Evolutionary conservation across 2,113 vertebrate species (phyloP).

Genomic region (Suricata suricatta): DNA sequence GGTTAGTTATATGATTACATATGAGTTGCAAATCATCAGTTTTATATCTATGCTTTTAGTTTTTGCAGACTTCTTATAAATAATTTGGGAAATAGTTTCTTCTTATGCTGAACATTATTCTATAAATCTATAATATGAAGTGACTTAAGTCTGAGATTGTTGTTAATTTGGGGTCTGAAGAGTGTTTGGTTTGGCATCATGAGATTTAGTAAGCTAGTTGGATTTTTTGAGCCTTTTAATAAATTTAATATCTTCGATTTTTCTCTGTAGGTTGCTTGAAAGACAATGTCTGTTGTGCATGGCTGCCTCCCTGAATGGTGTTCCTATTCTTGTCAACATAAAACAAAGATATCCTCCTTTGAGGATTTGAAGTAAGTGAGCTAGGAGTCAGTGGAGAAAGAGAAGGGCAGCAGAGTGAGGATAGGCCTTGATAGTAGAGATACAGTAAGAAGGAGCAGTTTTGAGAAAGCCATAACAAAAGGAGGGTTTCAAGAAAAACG

Average conservation of each 20-base stretch:
- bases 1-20: neutral
- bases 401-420: neutral
- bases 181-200: neutral
- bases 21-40: slow-evolving; percentile 17
- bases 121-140: neutral
- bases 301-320: neutral
- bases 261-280: neutral
- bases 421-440: neutral
- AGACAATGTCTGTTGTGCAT: neutral
- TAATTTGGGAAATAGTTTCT: neutral
- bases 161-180: neutral
- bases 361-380: neutral
- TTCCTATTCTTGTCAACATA: neutral
- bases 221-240: neutral
- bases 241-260: neutral
- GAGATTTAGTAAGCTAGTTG: neutral
- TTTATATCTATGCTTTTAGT: neutral
- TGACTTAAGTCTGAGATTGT: neutral
- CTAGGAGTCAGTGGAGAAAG: neutral
- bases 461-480: neutral
- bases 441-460: fast-evolving
- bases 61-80: neutral
- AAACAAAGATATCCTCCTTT: neutral
- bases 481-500: neutral
- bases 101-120: neutral